A percentile compares a stretch with the other conserved stretches of the same genome.
phyloP scores from a whole-genome alignment of 2,113 vertebrate genomes.

The Plotosus lineatus region DNA sequence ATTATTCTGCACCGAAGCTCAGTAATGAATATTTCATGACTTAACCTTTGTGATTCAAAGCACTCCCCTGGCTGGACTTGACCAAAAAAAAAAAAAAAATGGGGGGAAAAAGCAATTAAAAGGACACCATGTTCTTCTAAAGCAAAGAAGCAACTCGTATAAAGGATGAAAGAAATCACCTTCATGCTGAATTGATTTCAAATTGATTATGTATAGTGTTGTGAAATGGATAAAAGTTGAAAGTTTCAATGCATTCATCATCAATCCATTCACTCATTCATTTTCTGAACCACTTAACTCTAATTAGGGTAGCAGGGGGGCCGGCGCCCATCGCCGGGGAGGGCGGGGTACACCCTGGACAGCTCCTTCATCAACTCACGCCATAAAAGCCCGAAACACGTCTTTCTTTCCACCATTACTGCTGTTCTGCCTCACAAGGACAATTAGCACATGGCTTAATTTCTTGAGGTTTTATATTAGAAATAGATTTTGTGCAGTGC shows the following conservation, averaged over 20 bases:
- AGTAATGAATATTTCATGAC: slow-evolving; percentile 44
- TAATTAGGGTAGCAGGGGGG: too few relatives aligned
- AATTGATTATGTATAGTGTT: slow-evolving; percentile 38
- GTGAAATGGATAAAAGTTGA: background rate
- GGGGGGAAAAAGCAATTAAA: slow-evolving; percentile 43
- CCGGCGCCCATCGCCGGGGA: too few relatives aligned
- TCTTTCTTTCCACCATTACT: background rate
- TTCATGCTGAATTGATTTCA: slow-evolving; percentile 34
- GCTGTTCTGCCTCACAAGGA: background rate
- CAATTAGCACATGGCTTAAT: background rate
- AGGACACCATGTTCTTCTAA: slow-evolving; percentile 37
- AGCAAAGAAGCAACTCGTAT: slow-evolving; percentile 11
- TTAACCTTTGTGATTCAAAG: slow-evolving; percentile 49
- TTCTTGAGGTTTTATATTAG: background rate
- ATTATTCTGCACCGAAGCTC: slow-evolving; percentile 30
- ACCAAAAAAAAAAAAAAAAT: slow-evolving; percentile 31
- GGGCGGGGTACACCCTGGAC: too few relatives aligned
- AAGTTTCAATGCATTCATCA: background rate
- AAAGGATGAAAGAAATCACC: slow-evolving; percentile 29
- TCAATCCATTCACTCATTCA: background rate
- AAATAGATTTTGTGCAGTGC: background rate
- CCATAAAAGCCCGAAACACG: background rate
- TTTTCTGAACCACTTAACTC: too few relatives aligned
- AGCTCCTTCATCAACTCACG: slow-evolving; percentile 4
- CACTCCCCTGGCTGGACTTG: slow-evolving; percentile 23